These are phyloP conservation scores for Caenorhabditis panamensis DNA, from an alignment of 2,888 invertebrate species.

Conservation along the genomic window DNA sequence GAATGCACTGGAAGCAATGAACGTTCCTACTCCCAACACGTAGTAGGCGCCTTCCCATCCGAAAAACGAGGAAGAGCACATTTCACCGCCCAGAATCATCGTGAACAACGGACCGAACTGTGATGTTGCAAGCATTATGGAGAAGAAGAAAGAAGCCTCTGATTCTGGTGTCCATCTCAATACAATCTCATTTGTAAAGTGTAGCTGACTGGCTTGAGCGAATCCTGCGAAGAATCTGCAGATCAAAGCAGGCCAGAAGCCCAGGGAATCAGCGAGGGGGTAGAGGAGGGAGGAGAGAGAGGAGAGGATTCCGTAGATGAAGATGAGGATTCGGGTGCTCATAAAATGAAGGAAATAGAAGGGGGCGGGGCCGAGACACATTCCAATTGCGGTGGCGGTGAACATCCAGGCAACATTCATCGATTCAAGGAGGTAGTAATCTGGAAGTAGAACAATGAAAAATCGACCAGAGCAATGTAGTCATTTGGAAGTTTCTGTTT, in stretches of 20 bases:
- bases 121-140: constrained; percentile 64
- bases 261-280: constrained; percentile 62
- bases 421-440: constrained; percentile 63
- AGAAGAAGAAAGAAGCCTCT: constrained; percentile 66
- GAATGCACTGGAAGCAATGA: constrained; percentile 48
- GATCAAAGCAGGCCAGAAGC: constrained; percentile 65
- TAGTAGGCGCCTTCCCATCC: constrained; percentile 65
- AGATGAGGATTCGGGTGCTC: constrained; percentile 54
- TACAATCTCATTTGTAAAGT: constrained; percentile 66
- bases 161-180: constrained; percentile 62
- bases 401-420: constrained; percentile 70
- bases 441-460: constrained; percentile 46
- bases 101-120: constrained; percentile 67
- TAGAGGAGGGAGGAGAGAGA: constrained; percentile 55
- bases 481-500: too few species aligned
- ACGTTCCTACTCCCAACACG: constrained; percentile 58
- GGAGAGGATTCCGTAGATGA: constrained; percentile 59
- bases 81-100: constrained; percentile 68
- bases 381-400: constrained; percentile 68
- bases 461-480: too few species aligned
- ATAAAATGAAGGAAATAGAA: constrained; percentile 53
- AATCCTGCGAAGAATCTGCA: constrained; percentile 65
- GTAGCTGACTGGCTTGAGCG: constrained; percentile 65
- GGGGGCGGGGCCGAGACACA: constrained; percentile 67
- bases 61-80: constrained; percentile 65